Conservation (phyloP, 2,888 invertebrate genomes). For the Lithodes maja region DNA sequence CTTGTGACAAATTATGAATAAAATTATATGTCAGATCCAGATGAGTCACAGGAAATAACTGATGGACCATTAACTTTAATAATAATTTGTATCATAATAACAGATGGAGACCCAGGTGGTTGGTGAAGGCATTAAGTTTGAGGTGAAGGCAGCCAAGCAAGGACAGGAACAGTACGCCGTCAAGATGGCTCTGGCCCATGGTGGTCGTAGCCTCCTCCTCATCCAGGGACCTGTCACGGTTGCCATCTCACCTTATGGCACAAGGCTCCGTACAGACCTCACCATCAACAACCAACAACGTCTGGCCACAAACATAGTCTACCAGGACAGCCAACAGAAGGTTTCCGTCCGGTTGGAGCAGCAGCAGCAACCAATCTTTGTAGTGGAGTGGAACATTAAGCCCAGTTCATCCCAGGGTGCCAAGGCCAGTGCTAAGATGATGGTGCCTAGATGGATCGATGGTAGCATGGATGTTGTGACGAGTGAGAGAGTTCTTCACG, state of each 20-base stretch:
- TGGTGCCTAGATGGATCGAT: conserved; percentile 19
- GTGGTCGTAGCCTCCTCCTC: neutral
- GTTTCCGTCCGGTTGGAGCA: neutral
- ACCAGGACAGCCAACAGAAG: conserved; percentile 1
- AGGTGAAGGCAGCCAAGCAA: neutral
- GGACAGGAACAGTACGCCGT: conserved; percentile 14
- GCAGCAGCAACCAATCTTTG: neutral
- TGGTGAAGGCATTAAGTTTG: conserved; percentile 40
- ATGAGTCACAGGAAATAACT: neutral
- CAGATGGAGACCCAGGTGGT: conserved; percentile 37
- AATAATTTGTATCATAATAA: neutral
- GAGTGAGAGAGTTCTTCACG: conserved; percentile 6
- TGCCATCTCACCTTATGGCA: neutral
- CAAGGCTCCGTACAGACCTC: conserved; percentile 20
- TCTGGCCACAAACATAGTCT: neutral
- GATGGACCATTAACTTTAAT: neutral
- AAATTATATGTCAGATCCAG: too few species aligned
- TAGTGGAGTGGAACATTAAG: neutral
- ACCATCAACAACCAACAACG: conserved; percentile 6
- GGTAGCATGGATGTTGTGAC: neutral
- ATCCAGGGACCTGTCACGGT: conserved; percentile 36
- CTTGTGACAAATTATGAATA: too few species aligned
- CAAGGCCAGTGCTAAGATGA: neutral
- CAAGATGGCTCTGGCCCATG: conserved; percentile 4
- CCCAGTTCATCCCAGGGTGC: neutral